A percentile compares a stretch with the other conserved stretches of the same genome.
Evolutionary conservation across 2,888 invertebrate genomes (phyloP).

Genomic region (Thyatira batis): DNA sequence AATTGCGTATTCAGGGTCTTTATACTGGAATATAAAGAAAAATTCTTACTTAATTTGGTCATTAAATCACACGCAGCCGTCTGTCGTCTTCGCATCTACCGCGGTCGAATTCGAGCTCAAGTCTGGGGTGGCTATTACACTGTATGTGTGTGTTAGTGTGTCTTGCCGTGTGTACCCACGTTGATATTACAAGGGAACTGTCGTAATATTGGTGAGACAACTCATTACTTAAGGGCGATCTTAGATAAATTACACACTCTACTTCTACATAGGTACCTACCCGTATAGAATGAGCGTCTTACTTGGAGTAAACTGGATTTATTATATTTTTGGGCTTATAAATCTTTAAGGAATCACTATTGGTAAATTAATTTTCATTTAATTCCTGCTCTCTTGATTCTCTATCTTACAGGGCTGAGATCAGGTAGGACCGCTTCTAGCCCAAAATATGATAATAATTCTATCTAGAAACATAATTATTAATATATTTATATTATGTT

Average conservation of each 20-base stretch:
- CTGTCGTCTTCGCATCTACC: not conserved
- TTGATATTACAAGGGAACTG: slow-evolving; percentile 16
- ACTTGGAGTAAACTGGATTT: slow-evolving; percentile 14
- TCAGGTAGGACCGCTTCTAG: no score
- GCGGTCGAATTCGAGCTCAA: not conserved
- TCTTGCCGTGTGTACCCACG: slow-evolving; percentile 16
- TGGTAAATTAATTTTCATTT: not conserved
- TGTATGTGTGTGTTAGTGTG: slow-evolving; percentile 3
- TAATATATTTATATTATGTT: no score
- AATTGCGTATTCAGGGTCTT: no score
- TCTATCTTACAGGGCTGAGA: no score
- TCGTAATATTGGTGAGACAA: slow-evolving; percentile 51
- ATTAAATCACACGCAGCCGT: not conserved
- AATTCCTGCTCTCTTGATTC: not conserved
- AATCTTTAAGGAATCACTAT: not conserved
- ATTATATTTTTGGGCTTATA: not conserved
- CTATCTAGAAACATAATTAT: no score
- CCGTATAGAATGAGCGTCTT: slow-evolving; percentile 10
- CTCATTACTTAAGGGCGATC: slow-evolving; percentile 69
- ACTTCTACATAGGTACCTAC: slow-evolving; percentile 23
- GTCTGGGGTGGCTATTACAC: not conserved
- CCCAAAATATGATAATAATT: no score
- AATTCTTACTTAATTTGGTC: not conserved
- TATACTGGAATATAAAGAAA: not conserved
- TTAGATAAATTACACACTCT: slow-evolving; percentile 61